Percentiles rank a stretch among this genome's conserved stretches.
These are phyloP conservation scores for Isaurus tuberculatus DNA, from an alignment of 92 coral and sea anemone genomes.

Conservation along the genomic window DNA sequence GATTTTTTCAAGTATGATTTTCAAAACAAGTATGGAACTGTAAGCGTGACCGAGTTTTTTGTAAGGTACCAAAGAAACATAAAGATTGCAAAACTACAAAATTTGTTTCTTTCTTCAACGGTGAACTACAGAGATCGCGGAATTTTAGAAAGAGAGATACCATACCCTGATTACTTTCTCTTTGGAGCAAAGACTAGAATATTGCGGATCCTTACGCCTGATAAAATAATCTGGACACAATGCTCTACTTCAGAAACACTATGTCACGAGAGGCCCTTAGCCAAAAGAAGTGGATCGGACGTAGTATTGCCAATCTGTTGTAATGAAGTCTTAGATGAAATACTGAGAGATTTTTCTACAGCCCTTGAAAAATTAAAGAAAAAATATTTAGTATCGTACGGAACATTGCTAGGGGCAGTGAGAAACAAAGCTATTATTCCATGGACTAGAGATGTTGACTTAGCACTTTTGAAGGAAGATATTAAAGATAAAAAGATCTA, in stretches of 20 bases:
- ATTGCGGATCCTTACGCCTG: slow-evolving; percentile 29
- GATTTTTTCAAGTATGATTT: neutral
- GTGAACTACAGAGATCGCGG: slow-evolving; percentile 43
- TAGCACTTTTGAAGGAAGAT: slow-evolving; percentile 6
- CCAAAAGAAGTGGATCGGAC: slow-evolving; percentile 4
- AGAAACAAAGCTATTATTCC: slow-evolving; percentile 32
- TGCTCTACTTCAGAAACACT: slow-evolving; percentile 37
- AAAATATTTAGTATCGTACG: slow-evolving; percentile 31
- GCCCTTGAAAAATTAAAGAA: slow-evolving; percentile 7
- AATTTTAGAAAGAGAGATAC: slow-evolving; percentile 1
- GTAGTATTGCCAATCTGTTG: slow-evolving; percentile 29
- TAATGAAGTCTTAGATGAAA: slow-evolving; percentile 33
- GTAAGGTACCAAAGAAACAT: slow-evolving; percentile 11
- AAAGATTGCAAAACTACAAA: slow-evolving; percentile 23
- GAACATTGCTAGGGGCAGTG: slow-evolving; percentile 45
- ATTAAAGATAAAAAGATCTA: slow-evolving; percentile 9
- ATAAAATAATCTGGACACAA: slow-evolving; percentile 35
- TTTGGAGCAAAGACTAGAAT: slow-evolving; percentile 8
- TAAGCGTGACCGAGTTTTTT: slow-evolving; percentile 24
- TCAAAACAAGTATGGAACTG: slow-evolving; percentile 11
- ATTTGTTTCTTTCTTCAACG: slow-evolving; percentile 14
- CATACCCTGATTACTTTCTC: slow-evolving; percentile 6
- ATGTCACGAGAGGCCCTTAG: slow-evolving; percentile 26
- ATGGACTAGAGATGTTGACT: slow-evolving; percentile 37
- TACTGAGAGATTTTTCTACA: slow-evolving; percentile 22